These are phyloP conservation scores for Melieria crassipennis DNA, from an alignment of 2,888 invertebrate genomes.

Conservation along the genomic window DNA sequence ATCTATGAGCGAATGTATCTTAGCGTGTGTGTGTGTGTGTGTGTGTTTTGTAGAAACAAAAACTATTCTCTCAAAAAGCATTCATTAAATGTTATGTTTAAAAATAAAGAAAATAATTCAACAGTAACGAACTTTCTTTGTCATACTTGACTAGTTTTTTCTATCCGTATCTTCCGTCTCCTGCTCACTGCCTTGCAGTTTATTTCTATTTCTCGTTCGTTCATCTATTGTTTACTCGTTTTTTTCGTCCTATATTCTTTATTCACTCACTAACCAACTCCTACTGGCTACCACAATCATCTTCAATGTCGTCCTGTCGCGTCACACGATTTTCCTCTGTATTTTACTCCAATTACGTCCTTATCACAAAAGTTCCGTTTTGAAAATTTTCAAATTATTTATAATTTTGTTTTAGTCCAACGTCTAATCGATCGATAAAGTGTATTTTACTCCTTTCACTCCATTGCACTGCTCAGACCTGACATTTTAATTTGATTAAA, in stretches of 20 bases:
- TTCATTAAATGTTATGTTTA: not conserved
- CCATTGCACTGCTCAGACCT: no score
- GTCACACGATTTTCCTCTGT: not conserved
- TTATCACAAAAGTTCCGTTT: conserved; percentile 25
- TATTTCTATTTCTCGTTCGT: no score
- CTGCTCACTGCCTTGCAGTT: no score
- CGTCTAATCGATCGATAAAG: not conserved
- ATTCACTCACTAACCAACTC: no score
- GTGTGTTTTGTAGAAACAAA: no score
- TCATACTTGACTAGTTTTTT: conserved; percentile 20
- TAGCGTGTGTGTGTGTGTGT: no score
- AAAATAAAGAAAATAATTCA: conserved; percentile 10
- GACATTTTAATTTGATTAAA: not conserved
- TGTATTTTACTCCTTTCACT: not conserved
- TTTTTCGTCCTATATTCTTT: not conserved
- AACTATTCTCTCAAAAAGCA: no score
- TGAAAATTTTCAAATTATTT: not conserved
- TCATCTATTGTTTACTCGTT: no score
- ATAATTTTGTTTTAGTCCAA: not conserved
- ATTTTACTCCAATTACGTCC: not conserved
- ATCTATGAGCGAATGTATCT: not conserved
- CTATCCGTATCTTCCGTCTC: not conserved
- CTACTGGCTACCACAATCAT: not conserved
- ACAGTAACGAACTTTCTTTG: conserved; percentile 25
- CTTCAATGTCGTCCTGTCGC: not conserved